Percentiles rank a stretch among this genome's conserved stretches.
Conservation (phyloP, 2,797 vertebrate genomes). For the Borostomias antarcticus region DNA sequence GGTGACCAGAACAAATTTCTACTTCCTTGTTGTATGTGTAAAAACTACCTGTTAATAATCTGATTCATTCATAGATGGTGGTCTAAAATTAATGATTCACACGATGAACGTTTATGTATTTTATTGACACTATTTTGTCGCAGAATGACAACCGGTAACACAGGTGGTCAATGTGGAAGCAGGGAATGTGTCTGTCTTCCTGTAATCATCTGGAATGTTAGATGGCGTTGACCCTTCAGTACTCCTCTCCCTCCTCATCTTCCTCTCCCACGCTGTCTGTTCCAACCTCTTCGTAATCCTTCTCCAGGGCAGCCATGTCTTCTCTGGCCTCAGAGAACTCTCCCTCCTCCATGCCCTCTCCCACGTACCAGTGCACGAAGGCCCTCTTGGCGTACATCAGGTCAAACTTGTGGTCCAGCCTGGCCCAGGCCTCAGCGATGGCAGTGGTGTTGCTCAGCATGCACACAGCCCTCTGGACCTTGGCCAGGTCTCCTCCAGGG, state of each 20-base stretch:
- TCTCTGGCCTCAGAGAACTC: slow-evolving; percentile 65
- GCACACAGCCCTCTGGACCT: slow-evolving; percentile 74
- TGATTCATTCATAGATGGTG: too few relatives aligned
- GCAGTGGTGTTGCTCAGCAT: slow-evolving; percentile 69
- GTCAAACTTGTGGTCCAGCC: slow-evolving; percentile 57
- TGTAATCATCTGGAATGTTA: neutral
- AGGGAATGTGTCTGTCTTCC: neutral
- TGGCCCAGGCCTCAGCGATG: slow-evolving; percentile 53
- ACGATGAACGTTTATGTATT: neutral
- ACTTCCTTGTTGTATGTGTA: too few relatives aligned
- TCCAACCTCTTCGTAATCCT: slow-evolving; percentile 46
- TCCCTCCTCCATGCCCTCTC: slow-evolving; percentile 67
- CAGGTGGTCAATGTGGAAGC: neutral
- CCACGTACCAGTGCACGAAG: slow-evolving; percentile 62
- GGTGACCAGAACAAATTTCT: too few relatives aligned
- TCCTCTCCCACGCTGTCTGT: slow-evolving; percentile 62
- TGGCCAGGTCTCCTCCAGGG: slow-evolving; percentile 70
- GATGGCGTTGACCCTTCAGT: slow-evolving; percentile 37
- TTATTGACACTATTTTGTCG: neutral
- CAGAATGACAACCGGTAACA: neutral
- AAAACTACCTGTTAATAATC: too few relatives aligned
- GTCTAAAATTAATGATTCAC: neutral
- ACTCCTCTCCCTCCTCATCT: slow-evolving; percentile 75
- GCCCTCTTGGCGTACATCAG: slow-evolving; percentile 58
- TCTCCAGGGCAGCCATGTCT: slow-evolving; percentile 53